These are phyloP conservation scores for Cossypha polioptera DNA, from an alignment of 2,797 vertebrate genomes.

Conservation along the genomic window DNA sequence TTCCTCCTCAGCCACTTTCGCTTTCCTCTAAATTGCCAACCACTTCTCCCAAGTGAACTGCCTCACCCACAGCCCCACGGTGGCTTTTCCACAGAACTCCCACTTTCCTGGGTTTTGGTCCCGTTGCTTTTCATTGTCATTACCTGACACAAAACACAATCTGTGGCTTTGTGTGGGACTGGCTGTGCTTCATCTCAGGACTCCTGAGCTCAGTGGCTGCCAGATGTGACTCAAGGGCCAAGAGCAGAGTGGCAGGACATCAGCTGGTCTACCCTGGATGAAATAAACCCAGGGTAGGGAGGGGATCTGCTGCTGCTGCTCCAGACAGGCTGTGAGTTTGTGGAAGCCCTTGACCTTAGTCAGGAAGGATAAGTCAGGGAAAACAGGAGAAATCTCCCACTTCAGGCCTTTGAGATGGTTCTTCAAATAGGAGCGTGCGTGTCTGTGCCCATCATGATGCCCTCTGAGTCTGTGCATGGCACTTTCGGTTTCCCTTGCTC, in stretches of 20 bases:
- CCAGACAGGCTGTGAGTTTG: rapidly evolving
- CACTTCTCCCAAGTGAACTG: background rate
- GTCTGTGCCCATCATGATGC: no score
- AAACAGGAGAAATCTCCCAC: background rate
- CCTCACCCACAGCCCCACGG: rapidly evolving
- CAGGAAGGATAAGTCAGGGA: background rate
- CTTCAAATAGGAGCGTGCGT: background rate
- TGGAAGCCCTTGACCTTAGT: background rate
- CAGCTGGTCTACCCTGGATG: background rate
- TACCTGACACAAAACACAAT: background rate
- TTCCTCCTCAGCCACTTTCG: background rate
- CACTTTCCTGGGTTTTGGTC: background rate
- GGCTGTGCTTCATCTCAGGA: background rate
- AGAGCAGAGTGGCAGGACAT: background rate
- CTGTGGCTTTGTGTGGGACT: background rate
- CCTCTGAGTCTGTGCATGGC: background rate
- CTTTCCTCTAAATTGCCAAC: background rate
- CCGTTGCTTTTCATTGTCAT: background rate
- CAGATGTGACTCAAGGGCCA: background rate
- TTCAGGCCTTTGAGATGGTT: background rate
- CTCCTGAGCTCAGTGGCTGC: background rate
- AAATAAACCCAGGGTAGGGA: background rate
- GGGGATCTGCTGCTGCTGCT: background rate
- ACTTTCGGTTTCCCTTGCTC: background rate
- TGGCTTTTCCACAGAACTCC: background rate